These are phyloP conservation scores for Aromia moschata DNA, from an alignment of 2,888 invertebrate genomes.

Conservation along the genomic window DNA sequence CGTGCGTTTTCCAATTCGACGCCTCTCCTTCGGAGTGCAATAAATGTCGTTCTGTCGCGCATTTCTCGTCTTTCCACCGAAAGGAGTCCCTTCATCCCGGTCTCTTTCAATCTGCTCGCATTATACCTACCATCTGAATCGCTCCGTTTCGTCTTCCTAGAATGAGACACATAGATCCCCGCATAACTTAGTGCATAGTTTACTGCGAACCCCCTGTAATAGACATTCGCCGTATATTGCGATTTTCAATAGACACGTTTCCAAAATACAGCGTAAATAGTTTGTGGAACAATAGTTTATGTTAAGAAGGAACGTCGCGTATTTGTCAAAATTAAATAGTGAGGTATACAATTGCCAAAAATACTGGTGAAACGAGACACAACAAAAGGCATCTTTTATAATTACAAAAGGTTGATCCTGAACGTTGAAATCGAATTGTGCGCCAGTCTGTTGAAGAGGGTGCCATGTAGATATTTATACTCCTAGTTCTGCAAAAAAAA, in stretches of 20 bases:
- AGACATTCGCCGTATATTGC: conserved; percentile 25
- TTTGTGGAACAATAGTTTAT: conserved; percentile 27
- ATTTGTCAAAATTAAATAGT: too few relatives aligned
- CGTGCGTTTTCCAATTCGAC: background rate
- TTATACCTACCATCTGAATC: conserved; percentile 10
- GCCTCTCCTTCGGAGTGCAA: background rate
- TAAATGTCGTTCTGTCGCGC: conserved; percentile 4
- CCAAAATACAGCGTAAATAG: conserved; percentile 23
- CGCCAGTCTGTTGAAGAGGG: too few relatives aligned
- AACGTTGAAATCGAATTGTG: too few relatives aligned
- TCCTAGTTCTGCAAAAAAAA: too few relatives aligned
- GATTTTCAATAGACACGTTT: conserved; percentile 31
- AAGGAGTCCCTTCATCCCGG: background rate
- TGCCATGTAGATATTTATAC: too few relatives aligned
- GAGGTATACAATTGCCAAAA: too few relatives aligned
- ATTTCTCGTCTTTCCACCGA: conserved; percentile 1
- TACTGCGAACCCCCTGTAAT: conserved; percentile 2
- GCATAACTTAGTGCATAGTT: conserved; percentile 18
- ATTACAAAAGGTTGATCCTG: too few relatives aligned
- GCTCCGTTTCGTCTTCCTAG: background rate
- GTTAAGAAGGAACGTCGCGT: too few relatives aligned
- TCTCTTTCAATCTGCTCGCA: background rate
- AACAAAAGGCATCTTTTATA: too few relatives aligned
- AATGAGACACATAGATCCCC: conserved; percentile 13
- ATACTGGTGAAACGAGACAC: too few relatives aligned